Evolutionary conservation across 2,888 invertebrate species (phyloP), one percentile per base, ranked within the genome.

Genomic region (Caenorhabditis macrosperma): DNA sequence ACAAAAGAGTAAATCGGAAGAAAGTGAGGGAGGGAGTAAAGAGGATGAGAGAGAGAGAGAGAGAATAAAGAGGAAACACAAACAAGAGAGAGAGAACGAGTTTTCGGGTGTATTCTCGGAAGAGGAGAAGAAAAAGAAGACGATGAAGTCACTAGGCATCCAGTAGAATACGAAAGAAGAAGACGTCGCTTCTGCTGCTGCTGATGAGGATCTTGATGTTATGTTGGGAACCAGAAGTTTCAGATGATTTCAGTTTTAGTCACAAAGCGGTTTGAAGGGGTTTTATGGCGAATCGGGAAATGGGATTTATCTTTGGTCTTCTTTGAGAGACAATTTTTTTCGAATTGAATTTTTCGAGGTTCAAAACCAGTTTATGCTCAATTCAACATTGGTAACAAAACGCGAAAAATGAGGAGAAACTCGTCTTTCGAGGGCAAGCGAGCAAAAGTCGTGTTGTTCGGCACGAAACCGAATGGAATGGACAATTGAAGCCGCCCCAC

Each of bases 51-150:
- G 50, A 35, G 22, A 38, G 38, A 50, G 60, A 28, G 54, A 64
- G 50, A 17, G 61, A 52, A 74, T 74, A 74, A 74, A 74, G 74
- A 64, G 57, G 74, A 74, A 74, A 74, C 28, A 74, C 74, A 74
- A 74, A 74, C 64, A 72, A 12, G 38, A 38, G 44, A 15, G 15
- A 15, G 38, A 64, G 64, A 63, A 72, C 72, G 72, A 72, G 71
- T 72, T 63, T 48, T 28, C 50, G 57, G 22, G 22, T 30, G 41
- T 41, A 24, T 48, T 69, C 71, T 68, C 59, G 68, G 68, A 59
- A 48, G 59, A 55, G n/a, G n/a, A 68, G 50, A 63, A 54, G 63
- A 72, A 57, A 57, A 55, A 60, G 41, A 63, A 60, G 59, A 41
- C 50, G 41, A 26, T 24, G 54, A 15, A 22, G 22, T n/a, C 9